phyloP scores from a whole-genome alignment of 2,888 invertebrate genomes.

The Drosophila lacicola region DNA sequence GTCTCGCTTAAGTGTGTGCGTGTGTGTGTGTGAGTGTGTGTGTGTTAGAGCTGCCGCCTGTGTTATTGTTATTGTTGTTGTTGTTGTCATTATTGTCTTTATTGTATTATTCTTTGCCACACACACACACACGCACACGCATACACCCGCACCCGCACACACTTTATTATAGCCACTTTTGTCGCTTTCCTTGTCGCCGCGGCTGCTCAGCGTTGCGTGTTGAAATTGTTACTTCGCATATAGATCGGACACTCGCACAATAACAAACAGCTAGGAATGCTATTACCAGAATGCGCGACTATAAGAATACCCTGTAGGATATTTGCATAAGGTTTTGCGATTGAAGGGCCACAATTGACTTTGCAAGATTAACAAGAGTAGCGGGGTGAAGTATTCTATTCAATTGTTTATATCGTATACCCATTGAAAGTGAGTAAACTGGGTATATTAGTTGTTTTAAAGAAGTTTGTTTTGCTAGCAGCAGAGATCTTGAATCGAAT shows the following conservation, averaged over 20 bases:
- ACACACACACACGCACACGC: slow-evolving; percentile 7
- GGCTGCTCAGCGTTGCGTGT: slow-evolving; percentile 67
- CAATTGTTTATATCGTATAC: too few relatives aligned
- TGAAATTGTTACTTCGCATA: slow-evolving; percentile 50
- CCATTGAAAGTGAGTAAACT: too few relatives aligned
- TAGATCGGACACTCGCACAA: slow-evolving; percentile 45
- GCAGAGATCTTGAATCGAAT: neutral
- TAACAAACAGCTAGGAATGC: slow-evolving; percentile 15
- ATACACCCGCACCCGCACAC: slow-evolving; percentile 11
- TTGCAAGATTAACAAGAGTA: too few relatives aligned
- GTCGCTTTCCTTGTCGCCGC: slow-evolving; percentile 41
- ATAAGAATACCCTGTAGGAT: slow-evolving; percentile 15
- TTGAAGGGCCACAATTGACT: too few relatives aligned
- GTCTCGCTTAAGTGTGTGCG: slow-evolving; percentile 23
- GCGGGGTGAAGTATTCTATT: too few relatives aligned
- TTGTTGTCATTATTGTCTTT: slow-evolving; percentile 27
- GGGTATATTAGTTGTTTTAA: too few relatives aligned
- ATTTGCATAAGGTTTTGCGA: too few relatives aligned
- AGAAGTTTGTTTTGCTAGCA: too few relatives aligned
- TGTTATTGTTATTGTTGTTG: slow-evolving; percentile 45
- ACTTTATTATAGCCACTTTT: slow-evolving; percentile 69
- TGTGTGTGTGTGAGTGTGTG: neutral
- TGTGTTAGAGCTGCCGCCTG: slow-evolving; percentile 33
- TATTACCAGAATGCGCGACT: neutral
- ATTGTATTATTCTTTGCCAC: slow-evolving; percentile 52